Evolutionary conservation across 1,140 invertebrate species (phyloP), one percentile per base, ranked within the genome.

Genomic region (Camponotus vicinus): DNA sequence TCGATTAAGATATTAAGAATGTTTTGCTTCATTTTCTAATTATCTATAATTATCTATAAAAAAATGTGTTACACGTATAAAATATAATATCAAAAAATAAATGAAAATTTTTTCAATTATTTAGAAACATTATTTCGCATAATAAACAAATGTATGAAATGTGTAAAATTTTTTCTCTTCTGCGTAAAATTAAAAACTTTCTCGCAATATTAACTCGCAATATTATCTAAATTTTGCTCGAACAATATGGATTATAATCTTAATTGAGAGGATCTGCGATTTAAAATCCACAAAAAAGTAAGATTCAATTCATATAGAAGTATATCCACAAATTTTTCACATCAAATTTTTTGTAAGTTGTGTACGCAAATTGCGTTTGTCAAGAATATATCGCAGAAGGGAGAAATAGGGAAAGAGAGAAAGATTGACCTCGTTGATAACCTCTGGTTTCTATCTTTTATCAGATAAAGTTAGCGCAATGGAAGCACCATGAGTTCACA

Each of bases 401-500:
- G 18, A 18, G 4, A 18, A 8, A 52, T 18, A 52, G 15, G 27
- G 0, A 15, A 3, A 45, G 40, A 45, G 45, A 52, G 49, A 52
- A 4, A 52, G 61, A 79, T 79, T 52, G 63, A 4, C 13, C 34
- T 13, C 63, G n/a, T n/a, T 13, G 63, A 79, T 79, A 67, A 67
- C 63, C 45, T 11, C 11, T 13, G 3, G 27, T 40, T 40, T 49
- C 52, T 49, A 79, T 79, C 77, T 79, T 52, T 52, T 52, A 42
- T 52, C 77, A 69, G 45, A 69, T 79, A 69, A 67, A 78, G 32
- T 63, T 78, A 59, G 75, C 27, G 61, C 61, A 78, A 79, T 69
- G 55, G 32, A 18, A 67, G 32, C 32, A 69, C 2, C 40, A 32
- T 9, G 42, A 52, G 42, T 67, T 67, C 42, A 45, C 37, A 79